Conservation (phyloP, 2,113 vertebrate species). For the Scolopax mira region DNA sequence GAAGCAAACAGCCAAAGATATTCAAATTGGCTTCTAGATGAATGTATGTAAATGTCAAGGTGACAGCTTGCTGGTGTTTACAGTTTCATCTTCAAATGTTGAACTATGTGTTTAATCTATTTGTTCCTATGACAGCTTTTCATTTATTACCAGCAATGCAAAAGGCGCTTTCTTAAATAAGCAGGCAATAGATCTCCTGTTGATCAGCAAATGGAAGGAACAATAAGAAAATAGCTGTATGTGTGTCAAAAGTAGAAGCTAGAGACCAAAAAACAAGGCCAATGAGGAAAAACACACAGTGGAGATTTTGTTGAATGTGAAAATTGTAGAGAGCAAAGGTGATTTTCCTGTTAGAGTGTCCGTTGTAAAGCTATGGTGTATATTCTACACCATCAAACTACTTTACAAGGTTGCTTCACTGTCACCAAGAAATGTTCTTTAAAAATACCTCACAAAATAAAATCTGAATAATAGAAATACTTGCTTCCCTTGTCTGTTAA, state of each 20-base stretch:
- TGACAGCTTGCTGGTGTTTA: slow-evolving; percentile 6
- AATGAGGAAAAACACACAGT: not conserved
- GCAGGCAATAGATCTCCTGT: not conserved
- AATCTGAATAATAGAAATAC: not conserved
- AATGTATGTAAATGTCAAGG: slow-evolving; percentile 10
- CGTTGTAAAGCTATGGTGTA: not conserved
- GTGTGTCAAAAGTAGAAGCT: not conserved
- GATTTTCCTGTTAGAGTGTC: not conserved
- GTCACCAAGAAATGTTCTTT: not conserved
- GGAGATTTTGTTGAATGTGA: not conserved
- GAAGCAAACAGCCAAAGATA: not conserved
- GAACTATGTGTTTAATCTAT: not conserved
- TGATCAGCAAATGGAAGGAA: not conserved
- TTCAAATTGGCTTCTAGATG: not conserved
- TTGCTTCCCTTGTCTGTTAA: not conserved
- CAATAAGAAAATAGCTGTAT: not conserved
- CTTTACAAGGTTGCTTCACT: not conserved
- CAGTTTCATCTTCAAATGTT: slow-evolving; percentile 2
- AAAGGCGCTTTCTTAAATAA: not conserved
- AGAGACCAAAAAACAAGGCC: not conserved
- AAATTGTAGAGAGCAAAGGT: not conserved
- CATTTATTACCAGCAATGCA: not conserved
- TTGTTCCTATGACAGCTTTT: not conserved
- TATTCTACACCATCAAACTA: not conserved
- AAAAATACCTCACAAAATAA: not conserved